Conservation (phyloP, 2,113 vertebrate genomes). For the Sander vitreus region DNA sequence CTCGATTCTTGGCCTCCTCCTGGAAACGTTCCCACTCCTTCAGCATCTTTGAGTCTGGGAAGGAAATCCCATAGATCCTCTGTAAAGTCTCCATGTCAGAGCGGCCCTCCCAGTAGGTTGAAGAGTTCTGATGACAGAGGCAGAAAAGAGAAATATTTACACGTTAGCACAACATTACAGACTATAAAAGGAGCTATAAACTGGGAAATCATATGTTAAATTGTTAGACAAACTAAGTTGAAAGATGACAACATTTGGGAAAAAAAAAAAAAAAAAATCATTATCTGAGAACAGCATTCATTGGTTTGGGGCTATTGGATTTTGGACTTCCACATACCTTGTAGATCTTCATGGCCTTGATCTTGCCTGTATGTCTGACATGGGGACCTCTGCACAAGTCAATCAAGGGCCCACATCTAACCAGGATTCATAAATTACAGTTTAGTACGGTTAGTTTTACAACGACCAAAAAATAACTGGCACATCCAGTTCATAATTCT, state of each 20-base stretch:
- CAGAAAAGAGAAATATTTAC: background rate
- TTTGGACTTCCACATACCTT: conserved; percentile 84
- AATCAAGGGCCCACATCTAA: conserved; percentile 95
- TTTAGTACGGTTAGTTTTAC: background rate
- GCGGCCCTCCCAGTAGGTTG: conserved; percentile 98
- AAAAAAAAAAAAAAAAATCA: background rate
- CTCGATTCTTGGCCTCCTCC: conserved; percentile 96
- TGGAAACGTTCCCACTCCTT: conserved; percentile 99
- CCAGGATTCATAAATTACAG: background rate
- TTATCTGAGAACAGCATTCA: background rate
- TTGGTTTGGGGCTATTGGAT: background rate
- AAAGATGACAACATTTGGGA: background rate
- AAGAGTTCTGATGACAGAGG: conserved; percentile 89
- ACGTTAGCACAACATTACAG: no score
- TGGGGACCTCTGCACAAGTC: conserved; percentile 97
- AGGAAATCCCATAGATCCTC: conserved; percentile 97
- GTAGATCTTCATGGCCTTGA: conserved; percentile 96
- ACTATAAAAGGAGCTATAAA: background rate
- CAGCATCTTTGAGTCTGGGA: conserved; percentile 96
- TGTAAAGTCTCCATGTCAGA: conserved; percentile 97
- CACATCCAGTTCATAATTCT: background rate
- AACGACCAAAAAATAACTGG: background rate
- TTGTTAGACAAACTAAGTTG: background rate
- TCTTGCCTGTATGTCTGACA: conserved; percentile 96
- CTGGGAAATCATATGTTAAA: background rate